Evolutionary conservation across 2,797 vertebrate genomes (phyloP), one percentile per base, ranked within the genome.

Genomic region (Limnodromus scolopaceus): DNA sequence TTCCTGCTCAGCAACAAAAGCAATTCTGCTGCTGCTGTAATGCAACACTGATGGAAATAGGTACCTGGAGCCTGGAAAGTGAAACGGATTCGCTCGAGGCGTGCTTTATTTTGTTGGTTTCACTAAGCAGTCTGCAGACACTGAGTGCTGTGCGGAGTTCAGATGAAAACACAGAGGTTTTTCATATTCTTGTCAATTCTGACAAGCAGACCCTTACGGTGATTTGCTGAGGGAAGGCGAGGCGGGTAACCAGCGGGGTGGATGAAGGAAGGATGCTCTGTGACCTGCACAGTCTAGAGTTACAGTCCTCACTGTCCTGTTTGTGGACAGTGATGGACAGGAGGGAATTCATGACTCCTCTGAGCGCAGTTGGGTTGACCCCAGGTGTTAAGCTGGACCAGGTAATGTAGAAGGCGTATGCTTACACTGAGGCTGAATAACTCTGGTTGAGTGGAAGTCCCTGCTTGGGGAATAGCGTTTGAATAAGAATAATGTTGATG

Each of bases 151-250:
- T 38, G 43, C 30, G 51, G 61, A 53, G 16, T 49, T 72, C 13
- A 43, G 27, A 39, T 41, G 18, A 85, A 84, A 80, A 57, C 41
- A 32, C 28, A 25, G 15, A 16, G 25, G 20, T 54, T 5, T 87
- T 87, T 43, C 28, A 10, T 39, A 20, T 5, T 41, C 34, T 49
- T 75, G 18, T 70, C 16, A 4, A 32, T n/a, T 90, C 11, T 77
- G 32, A 39, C 0, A 4, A 63, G 32, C 6, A 38, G 30, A n/a
- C 60, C 18, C 23, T 68, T 54, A 20, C 0, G 0, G 39, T 63
- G 55, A 30, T 74, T 80, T 78, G 48, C 63, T 48, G 68, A 72
- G 34, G 32, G 27, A 92, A 28, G 10, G 30, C 0, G 1, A 87
- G 19, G 30, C 0, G 2, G 13, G 13, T 51, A 28, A 27, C 14